Evolutionary conservation across 2,113 vertebrate species (phyloP).

Genomic region (Xiphophorus couchianus): DNA sequence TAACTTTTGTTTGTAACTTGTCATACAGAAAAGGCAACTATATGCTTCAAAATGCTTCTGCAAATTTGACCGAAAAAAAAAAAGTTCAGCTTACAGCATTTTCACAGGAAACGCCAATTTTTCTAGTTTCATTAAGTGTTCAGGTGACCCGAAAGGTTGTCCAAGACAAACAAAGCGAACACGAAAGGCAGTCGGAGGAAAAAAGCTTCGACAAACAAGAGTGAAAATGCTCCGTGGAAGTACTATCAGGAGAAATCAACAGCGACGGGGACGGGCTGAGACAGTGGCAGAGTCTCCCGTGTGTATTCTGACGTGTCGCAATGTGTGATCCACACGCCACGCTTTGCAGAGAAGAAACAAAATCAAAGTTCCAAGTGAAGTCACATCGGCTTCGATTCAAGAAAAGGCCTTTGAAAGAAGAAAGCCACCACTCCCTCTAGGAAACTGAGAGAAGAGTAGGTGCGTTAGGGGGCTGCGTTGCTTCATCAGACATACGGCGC

Average conservation of each 20-base stretch:
- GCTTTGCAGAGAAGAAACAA: background rate
- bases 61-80: too few species aligned
- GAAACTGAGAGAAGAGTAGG: background rate
- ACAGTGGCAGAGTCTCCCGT: background rate
- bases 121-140: background rate
- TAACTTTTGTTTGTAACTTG: too few species aligned
- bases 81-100: too few species aligned
- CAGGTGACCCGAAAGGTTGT: too few species aligned
- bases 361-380: background rate
- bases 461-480: background rate
- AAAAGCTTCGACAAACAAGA: background rate
- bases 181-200: background rate
- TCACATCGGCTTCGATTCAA: background rate
- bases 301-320: background rate
- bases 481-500: background rate
- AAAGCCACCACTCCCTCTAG: background rate
- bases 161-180: too few species aligned
- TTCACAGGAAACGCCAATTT: too few species aligned
- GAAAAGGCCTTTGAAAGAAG: background rate
- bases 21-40: too few species aligned
- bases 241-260: background rate
- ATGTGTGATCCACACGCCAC: background rate
- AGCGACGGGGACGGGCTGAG: background rate
- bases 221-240: background rate
- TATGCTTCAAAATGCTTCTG: too few species aligned